Base-by-base conservation (phyloP, 2,113 vertebrate genomes). In the Lepisosteus osseus region DNA sequence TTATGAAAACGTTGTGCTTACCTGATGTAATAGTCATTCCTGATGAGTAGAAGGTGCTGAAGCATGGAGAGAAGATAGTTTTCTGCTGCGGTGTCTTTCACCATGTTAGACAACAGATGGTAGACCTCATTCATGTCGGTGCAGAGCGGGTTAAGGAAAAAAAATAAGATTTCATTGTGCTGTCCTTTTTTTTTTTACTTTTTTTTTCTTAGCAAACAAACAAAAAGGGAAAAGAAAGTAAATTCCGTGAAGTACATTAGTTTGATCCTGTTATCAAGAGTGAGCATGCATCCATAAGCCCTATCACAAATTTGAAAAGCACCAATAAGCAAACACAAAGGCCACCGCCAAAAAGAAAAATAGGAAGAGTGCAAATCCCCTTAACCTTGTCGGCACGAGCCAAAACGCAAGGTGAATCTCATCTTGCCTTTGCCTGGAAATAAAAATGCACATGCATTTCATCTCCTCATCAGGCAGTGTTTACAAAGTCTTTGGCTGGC, bases 21-120 rank as follows among this genome's bases (percentile, higher is more conserved):
- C 97, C 95, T 91, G 85, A 98, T 86, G 83, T 95, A 99, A 87
- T 98, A 99, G 86, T 99, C 97, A 8, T 92, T 98, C 85, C 97
- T 93, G 82, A 99, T 96, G 74, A 99, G 96, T 42, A 99, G 87
- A 71, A 98, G 93, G 76, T 99, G 97, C 84, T 99, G 97, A 2
- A 99, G 93, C 79, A 99, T 92, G 4, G 97, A 99, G 67, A 99
- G 83, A 74, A 99, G 93, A 83, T 95, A 98, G 54, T 89, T 76
- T 83, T 99, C 97, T 4, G 96, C 94, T 63, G 88, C 77, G 1
- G 97, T 98, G 74, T 98, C 97, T 85, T 92, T 98, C 85, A 99
- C 82, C 95, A 99, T 94, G 55, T 99, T 99, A 78, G 96, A 96
- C 40, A 99, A 85, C 69, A 99, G 92, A 82, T 98, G 96, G 85